phyloP scores from a whole-genome alignment of 2,888 invertebrate genomes.

The Tholera decimalis region DNA sequence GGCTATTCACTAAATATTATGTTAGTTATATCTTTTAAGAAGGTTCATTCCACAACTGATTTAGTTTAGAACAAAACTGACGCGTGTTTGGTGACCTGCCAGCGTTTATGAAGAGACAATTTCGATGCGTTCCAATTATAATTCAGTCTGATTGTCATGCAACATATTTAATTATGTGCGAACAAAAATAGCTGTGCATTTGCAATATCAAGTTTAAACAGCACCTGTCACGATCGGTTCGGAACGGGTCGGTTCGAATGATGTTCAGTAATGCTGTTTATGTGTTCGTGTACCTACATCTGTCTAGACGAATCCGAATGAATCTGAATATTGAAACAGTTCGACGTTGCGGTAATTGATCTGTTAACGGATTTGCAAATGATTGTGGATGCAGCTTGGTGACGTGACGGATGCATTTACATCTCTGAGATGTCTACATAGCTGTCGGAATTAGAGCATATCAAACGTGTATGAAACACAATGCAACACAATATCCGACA shows the following conservation, averaged over 20 bases:
- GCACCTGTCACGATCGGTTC: conserved; percentile 10
- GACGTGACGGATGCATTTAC: conserved; percentile 15
- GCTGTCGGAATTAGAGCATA: conserved; percentile 34
- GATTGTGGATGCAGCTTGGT: conserved; percentile 37
- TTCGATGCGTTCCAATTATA: conserved; percentile 76
- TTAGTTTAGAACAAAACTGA: conserved; percentile 48
- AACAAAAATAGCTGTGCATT: conserved; percentile 56
- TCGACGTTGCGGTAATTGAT: conserved; percentile 49
- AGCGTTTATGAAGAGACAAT: conserved; percentile 78
- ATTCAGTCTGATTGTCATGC: conserved; percentile 61
- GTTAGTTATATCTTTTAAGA: conserved; percentile 13
- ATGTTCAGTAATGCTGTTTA: conserved; percentile 36
- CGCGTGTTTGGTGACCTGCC: conserved; percentile 76
- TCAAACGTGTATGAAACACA: conserved; percentile 9
- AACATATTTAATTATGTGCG: conserved; percentile 59
- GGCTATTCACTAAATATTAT: conserved; percentile 46
- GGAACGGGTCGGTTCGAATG: conserved; percentile 12
- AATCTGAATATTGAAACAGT: conserved; percentile 50
- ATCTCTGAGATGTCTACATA: conserved; percentile 8
- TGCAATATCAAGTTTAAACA: conserved; percentile 36
- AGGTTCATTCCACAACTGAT: conserved; percentile 18
- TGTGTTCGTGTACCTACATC: conserved; percentile 10
- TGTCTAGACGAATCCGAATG: conserved; percentile 46
- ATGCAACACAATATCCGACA: conserved; percentile 49
- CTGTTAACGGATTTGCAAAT: conserved; percentile 37